phyloP scores from a whole-genome alignment of 2,888 invertebrate genomes.

The Limenitis camilla region DNA sequence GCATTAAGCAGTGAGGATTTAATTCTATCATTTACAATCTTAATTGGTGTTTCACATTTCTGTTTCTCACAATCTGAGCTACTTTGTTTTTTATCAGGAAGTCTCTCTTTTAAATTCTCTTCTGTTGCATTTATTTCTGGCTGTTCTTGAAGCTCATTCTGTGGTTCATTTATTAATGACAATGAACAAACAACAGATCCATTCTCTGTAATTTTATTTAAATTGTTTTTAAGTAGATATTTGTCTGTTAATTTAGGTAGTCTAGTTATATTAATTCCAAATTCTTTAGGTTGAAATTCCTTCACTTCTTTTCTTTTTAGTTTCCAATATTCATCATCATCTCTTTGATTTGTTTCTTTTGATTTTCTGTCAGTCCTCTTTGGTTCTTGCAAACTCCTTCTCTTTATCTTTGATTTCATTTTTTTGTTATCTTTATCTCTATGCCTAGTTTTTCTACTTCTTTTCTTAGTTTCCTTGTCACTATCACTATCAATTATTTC shows the following conservation, averaged over 20 bases:
- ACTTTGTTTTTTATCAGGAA: slow-evolving; percentile 3
- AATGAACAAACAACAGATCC: slow-evolving; percentile 37
- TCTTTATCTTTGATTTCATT: slow-evolving; percentile 1
- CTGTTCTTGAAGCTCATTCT: not conserved
- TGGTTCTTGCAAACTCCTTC: slow-evolving; percentile 1
- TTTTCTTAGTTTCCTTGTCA: slow-evolving; percentile 16
- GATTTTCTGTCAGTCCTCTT: slow-evolving; percentile 14
- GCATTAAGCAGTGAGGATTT: slow-evolving; percentile 31
- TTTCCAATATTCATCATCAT: slow-evolving; percentile 29
- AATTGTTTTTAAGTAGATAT: slow-evolving; percentile 38
- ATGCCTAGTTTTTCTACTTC: slow-evolving; percentile 15
- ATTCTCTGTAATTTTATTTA: slow-evolving; percentile 41
- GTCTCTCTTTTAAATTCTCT: not conserved
- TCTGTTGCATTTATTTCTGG: slow-evolving; percentile 1
- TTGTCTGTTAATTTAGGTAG: slow-evolving; percentile 39
- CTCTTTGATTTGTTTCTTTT: slow-evolving; percentile 30
- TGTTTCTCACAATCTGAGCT: slow-evolving; percentile 27
- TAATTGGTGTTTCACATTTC: slow-evolving; percentile 10
- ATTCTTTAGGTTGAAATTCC: slow-evolving; percentile 47
- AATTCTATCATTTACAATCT: slow-evolving; percentile 19
- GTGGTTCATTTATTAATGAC: not conserved
- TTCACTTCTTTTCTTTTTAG: slow-evolving; percentile 40
- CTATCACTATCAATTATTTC: slow-evolving; percentile 15
- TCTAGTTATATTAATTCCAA: slow-evolving; percentile 39
- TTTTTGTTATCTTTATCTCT: slow-evolving; percentile 5